phyloP scores from a whole-genome alignment of 2,888 invertebrate genomes.

The Plutella xylostella region DNA sequence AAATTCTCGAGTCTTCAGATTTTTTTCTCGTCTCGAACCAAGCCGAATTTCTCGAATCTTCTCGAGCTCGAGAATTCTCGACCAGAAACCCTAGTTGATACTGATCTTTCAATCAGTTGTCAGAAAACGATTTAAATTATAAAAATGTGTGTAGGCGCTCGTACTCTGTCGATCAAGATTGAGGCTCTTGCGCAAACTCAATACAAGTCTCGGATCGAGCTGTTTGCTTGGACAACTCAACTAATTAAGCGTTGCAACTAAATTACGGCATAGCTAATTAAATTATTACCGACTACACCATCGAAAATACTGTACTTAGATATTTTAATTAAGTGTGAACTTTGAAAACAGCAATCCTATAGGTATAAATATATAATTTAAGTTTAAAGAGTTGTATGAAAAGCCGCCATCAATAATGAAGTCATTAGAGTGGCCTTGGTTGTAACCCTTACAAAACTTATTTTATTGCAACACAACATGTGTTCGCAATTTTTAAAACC shows the following conservation, averaged over 20 bases:
- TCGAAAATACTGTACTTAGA: neutral
- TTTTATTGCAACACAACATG: too few species aligned
- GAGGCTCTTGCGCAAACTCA: slow-evolving; percentile 4
- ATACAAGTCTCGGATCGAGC: neutral
- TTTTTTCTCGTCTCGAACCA: too few species aligned
- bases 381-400: too few species aligned
- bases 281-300: slow-evolving; percentile 3
- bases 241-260: slow-evolving; percentile 7
- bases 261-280: slow-evolving; percentile 6
- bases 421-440: neutral
- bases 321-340: neutral
- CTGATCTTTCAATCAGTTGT: slow-evolving; percentile 40
- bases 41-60: too few species aligned
- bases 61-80: too few species aligned
- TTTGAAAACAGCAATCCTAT: neutral
- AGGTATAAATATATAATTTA: too few species aligned
- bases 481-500: too few species aligned
- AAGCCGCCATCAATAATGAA: neutral
- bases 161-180: slow-evolving; percentile 12
- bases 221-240: too few species aligned
- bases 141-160: slow-evolving; percentile 16
- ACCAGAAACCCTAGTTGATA: too few species aligned
- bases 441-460: too few species aligned
- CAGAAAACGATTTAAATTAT: slow-evolving; percentile 22
- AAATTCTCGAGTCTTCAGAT: too few species aligned